Conservation (phyloP, 1,140 invertebrate genomes). For the Chironomus striatipennis region DNA sequence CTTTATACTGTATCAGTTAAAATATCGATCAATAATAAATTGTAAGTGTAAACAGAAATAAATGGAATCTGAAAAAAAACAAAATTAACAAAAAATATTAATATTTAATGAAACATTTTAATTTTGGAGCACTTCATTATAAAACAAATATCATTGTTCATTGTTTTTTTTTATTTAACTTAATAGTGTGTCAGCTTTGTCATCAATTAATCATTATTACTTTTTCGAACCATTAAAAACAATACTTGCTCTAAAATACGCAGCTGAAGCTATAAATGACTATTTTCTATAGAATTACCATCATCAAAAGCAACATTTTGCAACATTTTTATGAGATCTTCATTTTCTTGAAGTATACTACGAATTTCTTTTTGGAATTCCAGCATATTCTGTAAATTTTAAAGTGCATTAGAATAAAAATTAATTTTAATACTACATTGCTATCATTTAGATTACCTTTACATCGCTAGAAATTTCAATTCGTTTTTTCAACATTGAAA, state of each 20-base stretch:
- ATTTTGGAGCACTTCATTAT: too few species aligned
- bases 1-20: too few species aligned
- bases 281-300: slow-evolving; percentile 22
- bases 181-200: too few species aligned
- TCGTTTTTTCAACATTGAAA: background rate
- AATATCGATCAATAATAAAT: too few species aligned
- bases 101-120: too few species aligned
- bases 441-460: slow-evolving; percentile 2
- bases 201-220: too few species aligned
- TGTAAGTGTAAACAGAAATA: too few species aligned
- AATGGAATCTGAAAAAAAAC: too few species aligned
- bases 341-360: slow-evolving; percentile 32
- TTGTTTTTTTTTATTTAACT: too few species aligned
- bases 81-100: too few species aligned
- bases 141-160: too few species aligned
- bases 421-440: too few species aligned
- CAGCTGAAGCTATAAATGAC: slow-evolving; percentile 20
- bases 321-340: slow-evolving; percentile 31
- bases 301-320: slow-evolving; percentile 30
- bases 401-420: background rate
- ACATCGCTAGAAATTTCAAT: slow-evolving; percentile 23
- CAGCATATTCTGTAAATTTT: slow-evolving; percentile 30
- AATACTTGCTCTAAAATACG: background rate
- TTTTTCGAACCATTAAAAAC: background rate
- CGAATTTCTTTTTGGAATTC: slow-evolving; percentile 34